Evolutionary conservation across 2,888 invertebrate species (phyloP), one percentile per base, ranked within the genome.

Genomic region (Antheraea yamamai): DNA sequence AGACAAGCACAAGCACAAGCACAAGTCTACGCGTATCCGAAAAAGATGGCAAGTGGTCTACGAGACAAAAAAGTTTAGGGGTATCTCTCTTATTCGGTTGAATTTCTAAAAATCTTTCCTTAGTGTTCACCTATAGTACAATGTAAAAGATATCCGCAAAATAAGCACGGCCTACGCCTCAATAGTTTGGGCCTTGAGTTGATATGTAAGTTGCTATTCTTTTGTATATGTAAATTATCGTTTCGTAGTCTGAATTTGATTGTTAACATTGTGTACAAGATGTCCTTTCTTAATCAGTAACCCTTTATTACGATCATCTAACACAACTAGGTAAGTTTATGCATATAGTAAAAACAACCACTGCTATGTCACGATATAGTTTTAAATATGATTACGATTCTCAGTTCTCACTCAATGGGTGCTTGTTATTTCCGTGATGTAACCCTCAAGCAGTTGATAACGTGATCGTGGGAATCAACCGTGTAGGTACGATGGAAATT

Each of bases 391-490:
- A 61, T 8, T n/a, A 61, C 7, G 8, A 55, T 55, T 55, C 20
- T 14, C 10, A 61, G 14, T 55, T 55, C 20, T 14, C 23, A 61
- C 61, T 61, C 61, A 23, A 61, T 61, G 61, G 23, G 61, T 61
- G 61, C 23, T 23, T 61, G 23, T 23, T 66, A 66, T 30, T 66
- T 66, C 64, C 64, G 64, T 66, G 64, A 66, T 66, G 64, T 66
- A 66, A 16, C 14, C 16, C 64, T 1, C 64, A 30, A 26, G 16
- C 30, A 26, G 64, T 61, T 61, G 61, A 66, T 66, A 66, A 66
- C 30, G 64, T 26, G 14, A 66, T 26, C 64, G 64, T 66, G 64
- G 30, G 64, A 66, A 30, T 2, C 30, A 30, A 66, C 12, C 23
- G 16, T 64, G 14, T 26, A 26, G 14, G 64, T 14, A 64, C n/a